Evolutionary conservation across 2,888 invertebrate species (phyloP).

Genomic region (Drosophila suboccidentalis): DNA sequence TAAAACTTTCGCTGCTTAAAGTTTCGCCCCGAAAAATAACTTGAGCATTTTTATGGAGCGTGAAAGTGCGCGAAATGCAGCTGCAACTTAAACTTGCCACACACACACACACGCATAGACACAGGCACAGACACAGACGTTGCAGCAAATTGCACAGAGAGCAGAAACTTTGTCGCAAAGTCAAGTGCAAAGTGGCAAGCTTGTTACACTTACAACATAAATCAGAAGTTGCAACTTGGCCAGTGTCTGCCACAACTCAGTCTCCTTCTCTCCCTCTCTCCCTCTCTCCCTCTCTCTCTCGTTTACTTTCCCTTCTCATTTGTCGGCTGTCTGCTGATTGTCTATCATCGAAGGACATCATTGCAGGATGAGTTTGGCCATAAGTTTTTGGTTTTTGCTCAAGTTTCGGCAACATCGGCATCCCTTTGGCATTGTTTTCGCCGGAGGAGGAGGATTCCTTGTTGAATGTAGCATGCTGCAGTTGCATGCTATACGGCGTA

Average conservation of each 20-base stretch:
- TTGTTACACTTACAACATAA: constrained; percentile 75
- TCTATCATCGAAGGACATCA: constrained; percentile 75
- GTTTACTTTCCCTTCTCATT: background rate
- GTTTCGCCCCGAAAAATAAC: constrained; percentile 50
- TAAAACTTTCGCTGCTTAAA: constrained; percentile 74
- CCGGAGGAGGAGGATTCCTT: constrained; percentile 27
- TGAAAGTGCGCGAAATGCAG: constrained; percentile 46
- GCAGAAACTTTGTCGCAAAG: constrained; percentile 55
- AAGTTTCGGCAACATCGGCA: constrained; percentile 51
- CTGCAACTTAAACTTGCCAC: constrained; percentile 23
- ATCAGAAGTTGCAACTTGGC: constrained; percentile 43
- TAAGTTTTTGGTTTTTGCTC: constrained; percentile 37
- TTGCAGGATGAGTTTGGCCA: constrained; percentile 24
- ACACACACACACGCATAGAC: constrained; percentile 11
- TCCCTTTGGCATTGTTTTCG: constrained; percentile 57
- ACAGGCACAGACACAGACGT: constrained; percentile 10
- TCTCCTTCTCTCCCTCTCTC: too few species aligned
- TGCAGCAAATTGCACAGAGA: constrained; percentile 22
- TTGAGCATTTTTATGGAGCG: constrained; percentile 50
- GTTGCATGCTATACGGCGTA: constrained; percentile 56
- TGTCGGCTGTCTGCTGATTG: constrained; percentile 57
- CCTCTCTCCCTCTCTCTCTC: background rate
- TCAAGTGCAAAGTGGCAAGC: constrained; percentile 68
- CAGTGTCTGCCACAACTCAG: background rate
- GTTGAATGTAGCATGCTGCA: constrained; percentile 21